Conservation (phyloP, 1,140 invertebrate genomes). For the Paralvinella palmiformis region DNA sequence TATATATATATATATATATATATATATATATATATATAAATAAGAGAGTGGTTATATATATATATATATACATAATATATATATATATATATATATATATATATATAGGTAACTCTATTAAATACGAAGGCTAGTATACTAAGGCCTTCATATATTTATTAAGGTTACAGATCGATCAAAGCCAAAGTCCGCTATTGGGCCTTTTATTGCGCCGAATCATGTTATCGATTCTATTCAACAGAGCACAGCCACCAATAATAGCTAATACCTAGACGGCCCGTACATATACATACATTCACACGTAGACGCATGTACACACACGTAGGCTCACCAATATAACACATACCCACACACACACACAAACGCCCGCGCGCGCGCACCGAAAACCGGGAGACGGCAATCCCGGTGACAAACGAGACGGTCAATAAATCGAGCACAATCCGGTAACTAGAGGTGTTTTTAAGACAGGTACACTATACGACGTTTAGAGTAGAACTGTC, state of each 20-base stretch:
- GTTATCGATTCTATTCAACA: background rate
- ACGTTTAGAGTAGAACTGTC: too few relatives aligned
- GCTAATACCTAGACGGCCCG: too few relatives aligned
- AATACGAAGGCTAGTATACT: background rate
- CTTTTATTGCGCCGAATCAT: background rate
- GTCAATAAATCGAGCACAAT: too few relatives aligned
- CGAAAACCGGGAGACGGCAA: too few relatives aligned
- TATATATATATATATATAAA: background rate
- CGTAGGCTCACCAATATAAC: background rate
- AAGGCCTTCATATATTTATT: background rate
- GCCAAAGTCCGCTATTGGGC: background rate
- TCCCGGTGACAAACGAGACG: too few relatives aligned
- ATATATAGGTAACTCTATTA: background rate
- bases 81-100: slow-evolving; percentile 2
- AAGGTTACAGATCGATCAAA: background rate
- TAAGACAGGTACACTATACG: too few relatives aligned
- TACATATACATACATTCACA: background rate
- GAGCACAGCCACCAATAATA: background rate
- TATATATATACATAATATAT: slow-evolving; percentile 6
- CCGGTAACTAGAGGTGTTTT: too few relatives aligned
- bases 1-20: background rate
- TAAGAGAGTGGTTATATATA: background rate
- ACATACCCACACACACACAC: background rate
- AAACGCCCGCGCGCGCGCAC: background rate
- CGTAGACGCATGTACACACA: background rate